Conservation (phyloP, 2,888 invertebrate species). For the Heteromurus nitidus region DNA sequence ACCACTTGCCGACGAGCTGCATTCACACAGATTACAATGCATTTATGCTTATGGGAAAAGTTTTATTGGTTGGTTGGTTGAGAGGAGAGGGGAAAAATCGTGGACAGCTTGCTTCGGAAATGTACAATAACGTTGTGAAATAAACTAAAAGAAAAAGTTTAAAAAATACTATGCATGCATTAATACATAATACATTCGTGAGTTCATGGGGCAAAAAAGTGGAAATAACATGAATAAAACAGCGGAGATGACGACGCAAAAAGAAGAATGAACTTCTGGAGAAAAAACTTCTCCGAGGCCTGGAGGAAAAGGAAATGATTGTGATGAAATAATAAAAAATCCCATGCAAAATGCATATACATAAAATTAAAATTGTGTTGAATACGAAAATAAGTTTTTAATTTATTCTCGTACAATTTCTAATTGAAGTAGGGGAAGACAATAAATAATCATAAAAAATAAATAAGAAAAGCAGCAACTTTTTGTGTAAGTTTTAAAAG, state of each 20-base stretch:
- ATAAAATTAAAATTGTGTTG: conserved; percentile 7
- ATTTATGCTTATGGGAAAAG: conserved; percentile 28
- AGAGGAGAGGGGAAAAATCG: neutral
- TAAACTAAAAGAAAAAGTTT: neutral
- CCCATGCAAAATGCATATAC: neutral
- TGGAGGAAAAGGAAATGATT: neutral
- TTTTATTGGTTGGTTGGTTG: conserved; percentile 20
- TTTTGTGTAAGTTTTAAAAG: no score
- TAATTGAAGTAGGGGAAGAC: neutral
- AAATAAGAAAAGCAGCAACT: no score
- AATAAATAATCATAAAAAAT: no score
- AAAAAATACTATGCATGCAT: neutral
- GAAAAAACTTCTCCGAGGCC: neutral
- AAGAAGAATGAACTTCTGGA: conserved; percentile 1
- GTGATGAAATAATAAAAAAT: neutral
- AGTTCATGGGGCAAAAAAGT: neutral
- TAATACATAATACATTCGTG: neutral
- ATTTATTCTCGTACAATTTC: neutral
- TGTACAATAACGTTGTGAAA: neutral
- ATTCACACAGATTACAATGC: conserved; percentile 16
- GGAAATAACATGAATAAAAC: conserved; percentile 14
- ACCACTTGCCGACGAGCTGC: neutral
- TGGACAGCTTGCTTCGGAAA: no score
- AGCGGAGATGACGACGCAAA: conserved; percentile 8
- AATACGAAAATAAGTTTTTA: neutral